These are phyloP conservation scores for Apodemia arnacis DNA, from an alignment of 2,888 invertebrate species.

Conservation along the genomic window DNA sequence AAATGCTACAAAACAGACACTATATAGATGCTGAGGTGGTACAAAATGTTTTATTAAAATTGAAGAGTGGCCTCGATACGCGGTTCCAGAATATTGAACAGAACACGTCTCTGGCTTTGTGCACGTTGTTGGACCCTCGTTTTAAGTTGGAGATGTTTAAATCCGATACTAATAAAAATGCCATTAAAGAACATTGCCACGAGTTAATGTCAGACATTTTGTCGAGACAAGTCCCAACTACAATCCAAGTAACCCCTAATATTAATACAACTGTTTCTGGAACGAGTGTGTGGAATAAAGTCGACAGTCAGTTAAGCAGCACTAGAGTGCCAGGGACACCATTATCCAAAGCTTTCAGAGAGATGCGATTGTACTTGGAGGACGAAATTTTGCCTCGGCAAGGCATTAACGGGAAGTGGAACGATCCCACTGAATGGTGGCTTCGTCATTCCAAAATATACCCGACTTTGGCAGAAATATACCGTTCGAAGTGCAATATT, in stretches of 20 bases:
- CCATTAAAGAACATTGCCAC: conserved; percentile 28
- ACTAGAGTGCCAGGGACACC: conserved; percentile 17
- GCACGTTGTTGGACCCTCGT: conserved; percentile 36
- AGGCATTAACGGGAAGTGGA: conserved; percentile 33
- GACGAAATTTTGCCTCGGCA: conserved; percentile 22
- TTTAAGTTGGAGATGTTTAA: conserved; percentile 44
- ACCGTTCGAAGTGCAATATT: conserved; percentile 12
- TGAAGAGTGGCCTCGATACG: conserved; percentile 56
- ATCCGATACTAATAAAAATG: conserved; percentile 18
- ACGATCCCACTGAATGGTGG: conserved; percentile 48
- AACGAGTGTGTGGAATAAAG: background rate
- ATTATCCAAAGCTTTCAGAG: conserved; percentile 40
- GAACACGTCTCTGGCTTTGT: conserved; percentile 35
- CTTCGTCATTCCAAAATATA: conserved; percentile 29
- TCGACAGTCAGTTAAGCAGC: background rate
- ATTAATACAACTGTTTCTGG: background rate
- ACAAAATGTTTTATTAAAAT: conserved; percentile 24
- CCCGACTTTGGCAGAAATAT: conserved; percentile 39
- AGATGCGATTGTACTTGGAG: conserved; percentile 8
- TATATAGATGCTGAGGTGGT: conserved; percentile 10
- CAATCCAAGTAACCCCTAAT: background rate
- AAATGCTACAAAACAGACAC: conserved; percentile 29
- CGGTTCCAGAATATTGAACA: conserved; percentile 64
- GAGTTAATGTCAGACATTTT: conserved; percentile 35
- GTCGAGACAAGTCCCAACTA: conserved; percentile 11